Conservation (phyloP, 1,140 invertebrate genomes). For the Hypsibius dujardini region DNA sequence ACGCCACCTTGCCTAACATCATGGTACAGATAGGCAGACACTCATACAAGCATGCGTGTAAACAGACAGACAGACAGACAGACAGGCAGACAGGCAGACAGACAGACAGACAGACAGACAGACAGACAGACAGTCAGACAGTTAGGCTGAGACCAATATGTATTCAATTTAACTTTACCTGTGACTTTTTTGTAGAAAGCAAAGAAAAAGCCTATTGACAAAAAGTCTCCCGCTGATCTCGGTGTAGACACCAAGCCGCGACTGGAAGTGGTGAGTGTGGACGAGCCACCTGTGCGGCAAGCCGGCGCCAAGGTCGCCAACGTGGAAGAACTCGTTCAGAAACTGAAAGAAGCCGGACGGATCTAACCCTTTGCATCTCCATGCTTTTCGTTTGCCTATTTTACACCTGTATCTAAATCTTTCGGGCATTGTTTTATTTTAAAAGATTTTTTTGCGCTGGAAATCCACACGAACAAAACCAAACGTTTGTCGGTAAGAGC, state of each 20-base stretch:
- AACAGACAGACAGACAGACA: background rate
- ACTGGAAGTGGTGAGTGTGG: conserved; percentile 51
- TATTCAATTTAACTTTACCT: background rate
- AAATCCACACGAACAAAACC: too few relatives aligned
- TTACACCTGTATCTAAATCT: too few relatives aligned
- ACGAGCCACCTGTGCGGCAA: conserved; percentile 79
- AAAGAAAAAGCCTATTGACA: conserved; percentile 94
- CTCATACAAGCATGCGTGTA: background rate
- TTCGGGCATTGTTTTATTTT: too few relatives aligned
- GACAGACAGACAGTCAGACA: too few relatives aligned
- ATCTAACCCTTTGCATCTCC: conserved; percentile 25
- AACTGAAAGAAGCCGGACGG: conserved; percentile 70
- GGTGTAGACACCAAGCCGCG: conserved; percentile 65
- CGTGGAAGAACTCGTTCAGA: conserved; percentile 70
- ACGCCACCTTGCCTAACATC: conserved; percentile 95
- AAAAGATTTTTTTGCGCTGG: too few relatives aligned
- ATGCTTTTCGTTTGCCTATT: too few relatives aligned
- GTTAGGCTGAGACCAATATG: too few relatives aligned
- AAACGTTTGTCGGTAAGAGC: too few relatives aligned
- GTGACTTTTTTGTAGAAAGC: conserved; percentile 53
- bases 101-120: too few relatives aligned
- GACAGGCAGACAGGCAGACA: too few relatives aligned
- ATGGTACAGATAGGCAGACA: conserved; percentile 47
- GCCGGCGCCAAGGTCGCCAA: conserved; percentile 76
- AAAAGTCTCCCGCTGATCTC: conserved; percentile 71